These are phyloP conservation scores for Progne subis DNA, from an alignment of 2,113 vertebrate genomes.

Conservation along the genomic window DNA sequence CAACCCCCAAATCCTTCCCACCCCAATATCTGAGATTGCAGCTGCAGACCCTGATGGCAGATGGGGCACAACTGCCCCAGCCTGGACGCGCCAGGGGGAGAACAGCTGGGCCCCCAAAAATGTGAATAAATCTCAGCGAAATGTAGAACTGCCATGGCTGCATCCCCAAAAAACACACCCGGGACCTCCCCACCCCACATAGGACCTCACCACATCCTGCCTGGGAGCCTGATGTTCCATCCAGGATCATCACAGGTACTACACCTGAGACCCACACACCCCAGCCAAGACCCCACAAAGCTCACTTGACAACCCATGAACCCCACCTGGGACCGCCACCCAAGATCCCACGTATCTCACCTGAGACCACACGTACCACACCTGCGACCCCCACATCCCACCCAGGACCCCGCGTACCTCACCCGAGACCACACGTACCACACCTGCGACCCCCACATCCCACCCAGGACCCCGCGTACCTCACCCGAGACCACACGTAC, in stretches of 20 bases:
- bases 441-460: neutral
- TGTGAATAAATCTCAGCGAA: fast-evolving
- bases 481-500: neutral
- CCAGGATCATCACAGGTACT: neutral
- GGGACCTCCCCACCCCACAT: neutral
- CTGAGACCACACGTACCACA: neutral
- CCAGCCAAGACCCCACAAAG: neutral
- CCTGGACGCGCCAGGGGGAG: fast-evolving
- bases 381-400: too few species aligned
- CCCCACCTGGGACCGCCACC: neutral
- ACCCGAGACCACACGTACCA: neutral
- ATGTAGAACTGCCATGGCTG: fast-evolving
- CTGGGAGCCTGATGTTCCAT: neutral
- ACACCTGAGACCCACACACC: neutral
- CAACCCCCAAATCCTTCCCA: neutral
- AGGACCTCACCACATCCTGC: neutral
- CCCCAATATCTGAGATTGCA: fast-evolving
- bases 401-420: neutral
- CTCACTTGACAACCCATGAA: neutral
- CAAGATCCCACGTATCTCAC: neutral
- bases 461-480: neutral
- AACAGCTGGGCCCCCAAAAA: neutral
- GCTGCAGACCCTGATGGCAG: neutral
- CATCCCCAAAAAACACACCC: neutral
- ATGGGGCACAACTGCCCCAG: fast-evolving